These are phyloP conservation scores for Intellagama lesueurii DNA, from an alignment of 2,797 vertebrate species.

Conservation along the genomic window DNA sequence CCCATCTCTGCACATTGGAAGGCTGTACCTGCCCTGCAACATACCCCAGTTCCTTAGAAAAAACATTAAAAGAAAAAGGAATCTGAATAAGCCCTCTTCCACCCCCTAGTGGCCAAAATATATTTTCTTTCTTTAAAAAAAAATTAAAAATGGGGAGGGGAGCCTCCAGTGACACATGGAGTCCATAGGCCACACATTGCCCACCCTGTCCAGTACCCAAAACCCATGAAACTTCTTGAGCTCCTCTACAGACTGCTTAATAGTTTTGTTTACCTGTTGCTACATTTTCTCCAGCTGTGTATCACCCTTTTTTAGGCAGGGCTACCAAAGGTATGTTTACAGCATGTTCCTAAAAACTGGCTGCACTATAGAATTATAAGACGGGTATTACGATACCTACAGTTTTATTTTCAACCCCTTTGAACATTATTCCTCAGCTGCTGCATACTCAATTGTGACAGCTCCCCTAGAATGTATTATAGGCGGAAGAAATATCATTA, in stretches of 20 bases:
- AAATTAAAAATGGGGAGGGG: neutral
- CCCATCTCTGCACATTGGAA: no score
- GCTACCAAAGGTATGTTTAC: neutral
- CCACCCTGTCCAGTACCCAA: no score
- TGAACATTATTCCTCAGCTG: neutral
- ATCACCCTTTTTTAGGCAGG: neutral
- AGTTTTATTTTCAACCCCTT: conserved; percentile 2
- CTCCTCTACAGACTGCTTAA: neutral
- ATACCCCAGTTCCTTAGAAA: no score
- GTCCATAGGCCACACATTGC: neutral
- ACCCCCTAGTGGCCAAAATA: no score
- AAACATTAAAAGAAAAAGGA: no score
- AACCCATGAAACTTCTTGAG: neutral
- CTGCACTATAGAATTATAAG: neutral
- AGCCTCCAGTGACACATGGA: neutral
- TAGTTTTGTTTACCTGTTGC: neutral
- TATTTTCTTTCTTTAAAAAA: no score
- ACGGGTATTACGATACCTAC: neutral
- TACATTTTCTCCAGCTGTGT: neutral
- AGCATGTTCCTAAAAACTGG: neutral
- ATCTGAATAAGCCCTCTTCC: no score
- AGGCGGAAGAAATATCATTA: neutral
- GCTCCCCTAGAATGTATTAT: neutral
- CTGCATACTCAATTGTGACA: neutral
- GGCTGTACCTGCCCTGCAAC: no score